Base-by-base conservation (phyloP, 53 echinoderm and acorn worm genomes). In the Stichopus horrens region DNA sequence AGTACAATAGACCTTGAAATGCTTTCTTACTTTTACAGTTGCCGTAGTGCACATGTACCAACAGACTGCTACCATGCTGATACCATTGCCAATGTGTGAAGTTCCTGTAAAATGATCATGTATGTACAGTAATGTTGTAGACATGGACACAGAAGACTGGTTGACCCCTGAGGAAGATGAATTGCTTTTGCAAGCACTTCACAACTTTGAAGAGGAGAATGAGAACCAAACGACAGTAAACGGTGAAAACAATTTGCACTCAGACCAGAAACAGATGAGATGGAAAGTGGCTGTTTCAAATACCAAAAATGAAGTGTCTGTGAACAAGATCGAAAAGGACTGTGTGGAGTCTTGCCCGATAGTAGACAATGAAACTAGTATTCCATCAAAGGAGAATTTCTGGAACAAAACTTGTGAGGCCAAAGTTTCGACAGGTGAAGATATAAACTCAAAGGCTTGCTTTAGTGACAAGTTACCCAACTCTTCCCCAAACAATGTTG, bases 81-180 rank as follows among this genome's bases (percentile, higher is more conserved):
- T 37, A 2, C 37, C 37, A 37, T 37, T 37, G 37, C 37, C 37
- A 37, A 37, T 37, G 37, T 37, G 37, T 37, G 37, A 37, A 37
- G 37, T 37, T 37, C 37, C 0, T 37, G 37, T 37, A 37, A 37
- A 37, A 37, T 37, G 37, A 37, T 37, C 37, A 37, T 37, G 37
- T 37, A 37, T 37, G 37, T 37, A n/a, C n/a, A n/a, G n/a, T n/a
- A 37, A 37, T 37, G 37, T 67, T 67, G 76, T 57, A 59, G 13
- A 9, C 9, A 83, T 83, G 83, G 83, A 83, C 21, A 59, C 58
- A 59, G 60, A 83, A 51, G 83, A 83, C 83, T 83, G 83, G 83
- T 6, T 83, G 59, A 59, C 21, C 51, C 59, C 65, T 59, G 83
- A 83, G 23, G 83, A 83, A 57, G 83, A 83, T 59, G 23, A 59